These are phyloP conservation scores for Lampropteryx suffumata DNA, from an alignment of 2,888 invertebrate genomes.

Conservation along the genomic window DNA sequence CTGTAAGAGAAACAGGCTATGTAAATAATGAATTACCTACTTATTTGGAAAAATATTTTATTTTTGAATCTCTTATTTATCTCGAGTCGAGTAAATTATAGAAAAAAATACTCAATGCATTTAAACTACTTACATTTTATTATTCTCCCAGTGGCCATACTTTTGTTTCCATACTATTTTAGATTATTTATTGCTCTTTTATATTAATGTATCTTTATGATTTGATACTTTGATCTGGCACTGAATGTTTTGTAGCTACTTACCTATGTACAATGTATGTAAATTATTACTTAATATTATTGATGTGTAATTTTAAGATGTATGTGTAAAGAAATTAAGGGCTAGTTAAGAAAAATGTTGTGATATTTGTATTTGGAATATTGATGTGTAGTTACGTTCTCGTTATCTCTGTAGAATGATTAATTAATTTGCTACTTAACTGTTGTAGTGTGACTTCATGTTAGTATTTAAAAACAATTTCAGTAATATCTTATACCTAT, in stretches of 20 bases:
- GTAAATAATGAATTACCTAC: too few relatives aligned
- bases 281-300: constrained; percentile 70
- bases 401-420: constrained; percentile 24
- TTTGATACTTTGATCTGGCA: constrained; percentile 57
- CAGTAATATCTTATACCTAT: neutral
- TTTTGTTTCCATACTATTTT: constrained; percentile 63
- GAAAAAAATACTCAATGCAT: constrained; percentile 2
- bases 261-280: constrained; percentile 40
- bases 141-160: constrained; percentile 76
- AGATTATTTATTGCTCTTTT: constrained; percentile 57
- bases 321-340: constrained; percentile 74
- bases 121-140: constrained; percentile 45
- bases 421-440: constrained; percentile 16
- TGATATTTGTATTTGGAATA: constrained; percentile 84
- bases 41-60: too few relatives aligned
- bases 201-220: constrained; percentile 38
- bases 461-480: neutral
- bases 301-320: constrained; percentile 70
- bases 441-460: neutral
- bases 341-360: constrained; percentile 77
- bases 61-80: too few relatives aligned
- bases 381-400: constrained; percentile 54
- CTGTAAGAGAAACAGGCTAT: too few relatives aligned
- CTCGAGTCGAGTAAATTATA: too few relatives aligned
- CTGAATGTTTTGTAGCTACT: constrained; percentile 49